Evolutionary conservation across 2,888 invertebrate species (phyloP), one percentile per base, ranked within the genome.

Genomic region (Onthophagus sagittarius): DNA sequence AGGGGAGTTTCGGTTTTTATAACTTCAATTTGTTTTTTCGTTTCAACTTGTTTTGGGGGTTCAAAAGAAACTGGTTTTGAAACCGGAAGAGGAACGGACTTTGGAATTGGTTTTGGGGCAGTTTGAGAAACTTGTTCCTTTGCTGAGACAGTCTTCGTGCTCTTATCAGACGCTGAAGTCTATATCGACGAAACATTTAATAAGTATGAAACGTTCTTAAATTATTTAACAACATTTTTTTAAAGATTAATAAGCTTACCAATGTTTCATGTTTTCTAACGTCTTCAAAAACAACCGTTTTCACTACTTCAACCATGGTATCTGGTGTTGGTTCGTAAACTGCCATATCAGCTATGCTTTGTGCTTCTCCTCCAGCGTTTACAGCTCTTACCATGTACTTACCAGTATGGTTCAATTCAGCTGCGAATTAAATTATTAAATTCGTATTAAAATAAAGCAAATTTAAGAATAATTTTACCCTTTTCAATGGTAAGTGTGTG

Each of bases 311-410:
- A 13, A 90, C 87, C 89, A 90, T 89, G 11, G 90, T 89, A 77
- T 91, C 90, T 0, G 90, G 91, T 4, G 90, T 89, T 71, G 91
- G 90, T 80, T 92, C 92, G 76, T 91, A 88, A 53, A 94, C 92
- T 73, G 91, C 90, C 78, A 94, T 91, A 81, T 94, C 93, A 6
- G 94, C 94, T 76, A 92, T 92, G 84, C 93, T 93, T 82, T 92
- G 90, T n/a, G 93, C 93, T 85, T 93, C 93, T n/a, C 94, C 94
- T 14, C 92, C 93, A 71, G 90, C 88, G 82, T 94, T 94, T 0
- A 88, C 88, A 7, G 93, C 94, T 77, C 88, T 88, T 11, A 92
- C 92, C 89, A 91, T 92, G 80, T 92, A 94, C 79, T 93, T 91
- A 70, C 94, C 95, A 73, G 90, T 90, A 84, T 96, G 93, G 76